Percentiles rank a stretch among this genome's conserved stretches.
Conservation (phyloP, 2,113 vertebrate genomes). For the Callopanchax toddi region DNA sequence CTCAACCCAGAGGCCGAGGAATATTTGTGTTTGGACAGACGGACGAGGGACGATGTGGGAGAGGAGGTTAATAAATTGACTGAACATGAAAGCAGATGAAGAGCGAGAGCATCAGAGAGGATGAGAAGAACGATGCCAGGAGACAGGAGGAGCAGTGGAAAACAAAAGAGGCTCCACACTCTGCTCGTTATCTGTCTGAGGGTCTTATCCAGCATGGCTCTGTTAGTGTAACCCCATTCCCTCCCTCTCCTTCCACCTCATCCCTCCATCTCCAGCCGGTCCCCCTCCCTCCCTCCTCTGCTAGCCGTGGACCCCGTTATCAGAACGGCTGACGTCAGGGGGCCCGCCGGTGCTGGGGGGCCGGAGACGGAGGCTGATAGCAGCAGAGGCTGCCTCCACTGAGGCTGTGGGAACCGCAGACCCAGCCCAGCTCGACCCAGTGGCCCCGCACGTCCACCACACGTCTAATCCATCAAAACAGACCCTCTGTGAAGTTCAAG, state of each 20-base stretch:
- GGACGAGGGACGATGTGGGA: slow-evolving; percentile 27
- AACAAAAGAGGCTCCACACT: slow-evolving; percentile 82
- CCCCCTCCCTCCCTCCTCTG: slow-evolving; percentile 13
- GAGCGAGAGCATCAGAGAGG: slow-evolving; percentile 41
- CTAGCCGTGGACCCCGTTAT: slow-evolving; percentile 68
- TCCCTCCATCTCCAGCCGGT: slow-evolving; percentile 48
- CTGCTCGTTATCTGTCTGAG: slow-evolving; percentile 79
- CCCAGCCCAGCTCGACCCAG: slow-evolving; percentile 67
- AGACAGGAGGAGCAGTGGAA: slow-evolving; percentile 78
- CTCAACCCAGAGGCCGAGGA: slow-evolving; percentile 44
- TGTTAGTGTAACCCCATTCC: slow-evolving; percentile 84
- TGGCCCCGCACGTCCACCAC: slow-evolving; percentile 70
- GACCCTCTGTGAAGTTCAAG: too few relatives aligned
- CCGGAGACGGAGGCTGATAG: slow-evolving; percentile 78
- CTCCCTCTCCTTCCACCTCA: slow-evolving; percentile 64
- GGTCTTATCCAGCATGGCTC: slow-evolving; percentile 82
- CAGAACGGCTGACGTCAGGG: slow-evolving; percentile 77
- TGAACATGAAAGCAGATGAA: slow-evolving; percentile 22
- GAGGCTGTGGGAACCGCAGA: slow-evolving; percentile 74
- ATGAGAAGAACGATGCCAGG: slow-evolving; percentile 62
- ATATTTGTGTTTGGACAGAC: slow-evolving; percentile 65
- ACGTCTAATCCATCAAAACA: slow-evolving; percentile 1
- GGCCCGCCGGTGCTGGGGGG: slow-evolving; percentile 69
- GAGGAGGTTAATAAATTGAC: slow-evolving; percentile 34
- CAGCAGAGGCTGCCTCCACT: slow-evolving; percentile 67